Percentiles rank a stretch among this genome's conserved stretches.
phyloP scores from a whole-genome alignment of 1,140 invertebrate genomes.

The Octopus bimaculoides region DNA sequence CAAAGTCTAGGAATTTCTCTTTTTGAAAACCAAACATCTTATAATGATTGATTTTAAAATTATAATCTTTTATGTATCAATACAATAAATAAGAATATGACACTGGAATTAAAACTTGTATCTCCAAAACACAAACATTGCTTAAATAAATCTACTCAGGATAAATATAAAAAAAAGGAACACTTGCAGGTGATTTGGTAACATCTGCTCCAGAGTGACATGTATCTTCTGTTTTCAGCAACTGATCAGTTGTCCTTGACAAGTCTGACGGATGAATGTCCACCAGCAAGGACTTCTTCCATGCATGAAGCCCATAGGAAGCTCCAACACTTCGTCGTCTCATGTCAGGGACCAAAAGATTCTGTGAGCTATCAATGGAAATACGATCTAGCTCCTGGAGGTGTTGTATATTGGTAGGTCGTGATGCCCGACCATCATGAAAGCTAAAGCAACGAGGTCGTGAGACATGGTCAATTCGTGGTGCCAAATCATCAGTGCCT shows the following conservation, averaged over 20 bases:
- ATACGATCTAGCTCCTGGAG: slow-evolving; percentile 28
- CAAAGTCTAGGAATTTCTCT: no score
- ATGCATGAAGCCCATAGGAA: slow-evolving; percentile 39
- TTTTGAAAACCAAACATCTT: no score
- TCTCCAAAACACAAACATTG: no score
- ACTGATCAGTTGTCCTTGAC: slow-evolving; percentile 22
- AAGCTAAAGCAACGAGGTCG: slow-evolving; percentile 49
- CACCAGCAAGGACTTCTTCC: slow-evolving; percentile 42
- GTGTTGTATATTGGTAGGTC: slow-evolving; percentile 25
- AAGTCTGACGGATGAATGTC: slow-evolving; percentile 44
- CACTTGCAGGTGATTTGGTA: slow-evolving; percentile 2
- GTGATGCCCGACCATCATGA: slow-evolving; percentile 44
- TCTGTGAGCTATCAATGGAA: slow-evolving; percentile 25
- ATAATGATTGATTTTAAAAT: no score
- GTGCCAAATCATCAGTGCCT: slow-evolving; percentile 38
- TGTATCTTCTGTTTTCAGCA: neutral
- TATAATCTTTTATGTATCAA: no score
- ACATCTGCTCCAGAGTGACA: neutral
- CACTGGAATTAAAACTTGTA: no score
- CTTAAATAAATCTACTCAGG: neutral
- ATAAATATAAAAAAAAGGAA: neutral
- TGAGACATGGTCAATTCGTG: slow-evolving; percentile 8
- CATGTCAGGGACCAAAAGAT: slow-evolving; percentile 38
- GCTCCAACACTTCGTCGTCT: slow-evolving; percentile 46
- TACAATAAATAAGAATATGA: no score